phyloP scores from a whole-genome alignment of 2,888 invertebrate species.

The Sicus ferrugineus region DNA sequence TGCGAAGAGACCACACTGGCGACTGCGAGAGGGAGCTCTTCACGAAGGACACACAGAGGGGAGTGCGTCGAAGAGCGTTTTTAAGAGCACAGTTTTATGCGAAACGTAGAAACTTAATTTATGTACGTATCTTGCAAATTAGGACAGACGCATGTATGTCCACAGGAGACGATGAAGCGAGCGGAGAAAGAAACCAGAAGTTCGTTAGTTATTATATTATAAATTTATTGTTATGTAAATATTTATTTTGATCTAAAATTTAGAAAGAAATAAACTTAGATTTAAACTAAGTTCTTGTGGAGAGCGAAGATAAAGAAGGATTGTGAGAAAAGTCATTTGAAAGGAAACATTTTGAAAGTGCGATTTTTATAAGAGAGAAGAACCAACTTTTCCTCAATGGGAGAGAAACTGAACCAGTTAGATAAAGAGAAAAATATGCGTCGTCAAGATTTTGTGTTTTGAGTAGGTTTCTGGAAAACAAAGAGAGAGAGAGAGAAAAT shows the following conservation, averaged over 20 bases:
- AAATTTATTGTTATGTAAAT: constrained; percentile 30
- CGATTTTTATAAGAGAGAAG: too few species aligned
- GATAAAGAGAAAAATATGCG: too few species aligned
- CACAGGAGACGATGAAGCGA: not conserved
- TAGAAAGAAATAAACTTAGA: constrained; percentile 33
- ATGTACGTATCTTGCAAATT: constrained; percentile 15
- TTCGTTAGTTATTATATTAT: constrained; percentile 5
- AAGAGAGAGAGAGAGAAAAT: too few species aligned
- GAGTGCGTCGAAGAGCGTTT: constrained; percentile 9
- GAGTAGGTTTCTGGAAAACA: not conserved
- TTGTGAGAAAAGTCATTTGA: not conserved
- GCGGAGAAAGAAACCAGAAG: constrained; percentile 6
- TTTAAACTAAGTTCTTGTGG: not conserved
- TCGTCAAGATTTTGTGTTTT: not conserved
- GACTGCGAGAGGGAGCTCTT: too few species aligned
- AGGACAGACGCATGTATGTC: not conserved
- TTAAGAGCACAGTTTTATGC: constrained; percentile 34
- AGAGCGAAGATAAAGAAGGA: not conserved
- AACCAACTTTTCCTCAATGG: too few species aligned
- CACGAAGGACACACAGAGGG: too few species aligned
- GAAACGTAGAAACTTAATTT: constrained; percentile 31
- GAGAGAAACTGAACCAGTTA: too few species aligned
- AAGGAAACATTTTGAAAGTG: constrained; percentile 2
- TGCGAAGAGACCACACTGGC: not conserved
- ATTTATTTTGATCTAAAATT: constrained; percentile 30